Base-by-base conservation (phyloP, 2,888 invertebrate genomes). In the Andrena dorsata region DNA sequence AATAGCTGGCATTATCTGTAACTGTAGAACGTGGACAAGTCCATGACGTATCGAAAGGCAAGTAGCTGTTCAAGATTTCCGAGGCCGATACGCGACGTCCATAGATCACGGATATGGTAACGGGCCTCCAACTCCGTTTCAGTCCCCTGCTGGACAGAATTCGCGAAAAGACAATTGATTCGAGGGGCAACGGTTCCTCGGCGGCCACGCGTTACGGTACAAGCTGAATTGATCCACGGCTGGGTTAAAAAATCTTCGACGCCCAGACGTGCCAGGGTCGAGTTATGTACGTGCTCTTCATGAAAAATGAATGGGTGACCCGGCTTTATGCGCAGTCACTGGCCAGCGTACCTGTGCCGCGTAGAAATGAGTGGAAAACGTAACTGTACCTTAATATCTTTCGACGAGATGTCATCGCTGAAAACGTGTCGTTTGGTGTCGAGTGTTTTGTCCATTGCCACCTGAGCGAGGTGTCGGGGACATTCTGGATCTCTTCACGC, bases 261-360 rank as follows among this genome's bases (percentile, higher is more conserved):
- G 63, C 69, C 53, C 63, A 56, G 74, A 51, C 56, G 63, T 28
- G 53, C 60, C 47, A 56, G 69, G 73, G 69, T 69, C 86, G 90
- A 86, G 86, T 90, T 87, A 86, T 80, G 88, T 91, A 92, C 92
- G 92, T 90, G 92, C 82, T 87, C 88, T 80, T 85, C 91, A 92
- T 92, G 89, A 88, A 89, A 88, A 90, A 90, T 89, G 83, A 91
- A 90, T 87, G 89, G 88, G 87, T 89, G 90, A 90, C 89, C 90
- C 68, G 74, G 56, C 76, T 66, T 41, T 58, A 63, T 72, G 79
- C 66, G 66, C 60, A 79, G 68, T 81, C 68, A 74, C 75, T 63
- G 76, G 69, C 56, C 56, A 35, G 72, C 63, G 78, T 88, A 87
- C 89, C 75, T 85, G 88, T 78, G 72, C 76, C 79, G 90, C 85